Conservation (phyloP, 2,888 invertebrate genomes). For the Diarsia dahlii region DNA sequence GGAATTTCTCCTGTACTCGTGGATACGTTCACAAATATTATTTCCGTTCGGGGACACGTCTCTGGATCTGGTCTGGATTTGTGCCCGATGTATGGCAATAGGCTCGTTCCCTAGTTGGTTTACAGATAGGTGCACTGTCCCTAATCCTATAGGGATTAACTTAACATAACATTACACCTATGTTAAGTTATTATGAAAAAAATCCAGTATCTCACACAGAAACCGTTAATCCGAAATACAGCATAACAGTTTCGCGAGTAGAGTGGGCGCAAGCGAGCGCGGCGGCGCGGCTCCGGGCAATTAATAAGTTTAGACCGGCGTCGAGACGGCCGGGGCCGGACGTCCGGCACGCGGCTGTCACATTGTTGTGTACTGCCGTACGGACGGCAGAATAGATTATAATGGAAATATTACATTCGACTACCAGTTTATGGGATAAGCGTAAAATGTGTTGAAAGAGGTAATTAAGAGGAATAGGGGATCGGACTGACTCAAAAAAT, state of each 20-base stretch:
- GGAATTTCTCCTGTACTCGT: too few species aligned
- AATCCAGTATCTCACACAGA: too few species aligned
- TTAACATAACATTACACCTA: too few species aligned
- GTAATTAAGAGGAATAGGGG: not conserved
- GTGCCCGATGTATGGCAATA: too few species aligned
- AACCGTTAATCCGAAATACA: slow-evolving; percentile 53
- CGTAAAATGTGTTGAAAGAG: slow-evolving; percentile 2
- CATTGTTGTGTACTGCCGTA: slow-evolving; percentile 69
- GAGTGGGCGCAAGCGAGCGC: slow-evolving; percentile 73
- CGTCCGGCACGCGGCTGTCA: slow-evolving; percentile 81
- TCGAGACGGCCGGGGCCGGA: slow-evolving; percentile 77
- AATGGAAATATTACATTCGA: slow-evolving; percentile 47
- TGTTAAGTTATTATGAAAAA: too few species aligned
- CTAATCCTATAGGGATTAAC: too few species aligned
- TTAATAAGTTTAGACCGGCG: slow-evolving; percentile 86
- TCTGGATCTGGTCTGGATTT: too few species aligned
- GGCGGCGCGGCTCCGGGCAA: slow-evolving; percentile 79
- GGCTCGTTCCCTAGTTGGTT: too few species aligned
- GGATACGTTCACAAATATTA: too few species aligned
- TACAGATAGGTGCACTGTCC: too few species aligned
- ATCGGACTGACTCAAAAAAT: too few species aligned
- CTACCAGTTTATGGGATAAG: slow-evolving; percentile 30
- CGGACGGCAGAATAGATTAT: slow-evolving; percentile 68
- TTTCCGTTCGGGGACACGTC: too few species aligned
- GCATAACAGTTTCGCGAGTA: slow-evolving; percentile 68